Conservation (phyloP, 1,140 invertebrate genomes). For the Drosophila baimaii region DNA sequence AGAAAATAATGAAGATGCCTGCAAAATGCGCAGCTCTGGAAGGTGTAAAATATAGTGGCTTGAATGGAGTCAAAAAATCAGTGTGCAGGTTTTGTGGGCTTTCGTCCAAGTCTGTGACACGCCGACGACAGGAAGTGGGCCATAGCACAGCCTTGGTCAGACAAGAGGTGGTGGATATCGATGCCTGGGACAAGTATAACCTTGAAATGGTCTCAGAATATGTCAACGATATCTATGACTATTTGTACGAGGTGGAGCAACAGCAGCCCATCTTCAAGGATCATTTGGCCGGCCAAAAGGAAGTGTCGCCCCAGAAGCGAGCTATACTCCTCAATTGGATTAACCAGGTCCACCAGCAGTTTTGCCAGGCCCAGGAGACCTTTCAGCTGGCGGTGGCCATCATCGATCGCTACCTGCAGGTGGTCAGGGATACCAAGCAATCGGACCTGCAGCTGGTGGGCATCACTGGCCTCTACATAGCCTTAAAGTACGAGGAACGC, state of each 20-base stretch:
- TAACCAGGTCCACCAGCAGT: constrained; percentile 95
- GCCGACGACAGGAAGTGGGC: too few relatives aligned
- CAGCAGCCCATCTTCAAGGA: constrained; percentile 86
- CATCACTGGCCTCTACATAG: constrained; percentile 95
- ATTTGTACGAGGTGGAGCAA: constrained; percentile 89
- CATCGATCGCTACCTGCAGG: constrained; percentile 96
- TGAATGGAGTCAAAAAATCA: too few relatives aligned
- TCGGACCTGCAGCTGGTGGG: constrained; percentile 95
- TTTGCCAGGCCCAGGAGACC: constrained; percentile 95
- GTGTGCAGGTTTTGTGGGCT: too few relatives aligned
- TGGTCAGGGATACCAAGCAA: constrained; percentile 85
- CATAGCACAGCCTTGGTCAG: too few relatives aligned
- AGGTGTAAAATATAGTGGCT: too few relatives aligned
- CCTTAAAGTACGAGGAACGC: constrained; percentile 98
- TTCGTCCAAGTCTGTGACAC: too few relatives aligned
- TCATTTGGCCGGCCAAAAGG: constrained; percentile 87
- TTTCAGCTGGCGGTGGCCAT: constrained; percentile 95
- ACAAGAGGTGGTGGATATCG: constrained; percentile 88
- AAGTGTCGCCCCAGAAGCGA: constrained; percentile 92
- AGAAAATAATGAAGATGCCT: too few relatives aligned
- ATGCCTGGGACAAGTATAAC: constrained; percentile 89
- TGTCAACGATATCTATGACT: constrained; percentile 92
- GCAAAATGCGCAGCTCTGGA: too few relatives aligned
- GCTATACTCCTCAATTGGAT: constrained; percentile 96
- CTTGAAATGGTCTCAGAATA: constrained; percentile 91